Evolutionary conservation across 2,888 invertebrate genomes (phyloP).

Genomic region (Caenorhabditis imperialis): DNA sequence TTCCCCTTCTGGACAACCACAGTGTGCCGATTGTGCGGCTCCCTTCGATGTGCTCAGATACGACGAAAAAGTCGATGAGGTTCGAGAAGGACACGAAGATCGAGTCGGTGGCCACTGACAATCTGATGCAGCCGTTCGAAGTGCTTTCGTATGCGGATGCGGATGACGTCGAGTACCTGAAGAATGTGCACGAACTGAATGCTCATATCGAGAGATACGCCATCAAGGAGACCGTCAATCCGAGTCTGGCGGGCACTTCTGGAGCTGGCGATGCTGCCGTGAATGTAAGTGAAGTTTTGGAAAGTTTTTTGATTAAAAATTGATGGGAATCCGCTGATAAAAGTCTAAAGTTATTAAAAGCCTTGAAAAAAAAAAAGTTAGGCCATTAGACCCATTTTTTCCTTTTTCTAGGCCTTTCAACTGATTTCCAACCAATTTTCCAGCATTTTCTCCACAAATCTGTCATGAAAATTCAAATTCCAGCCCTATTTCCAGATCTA

Average conservation of each 20-base stretch:
- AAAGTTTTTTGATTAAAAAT: too few relatives aligned
- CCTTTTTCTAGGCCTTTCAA: too few relatives aligned
- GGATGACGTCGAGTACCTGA: conserved; percentile 59
- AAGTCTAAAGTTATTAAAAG: too few relatives aligned
- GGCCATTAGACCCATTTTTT: too few relatives aligned
- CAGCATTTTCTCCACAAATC: too few relatives aligned
- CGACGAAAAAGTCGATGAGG: conserved; percentile 33
- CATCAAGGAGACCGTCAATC: conserved; percentile 38
- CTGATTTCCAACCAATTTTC: too few relatives aligned
- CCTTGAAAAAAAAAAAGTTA: too few relatives aligned
- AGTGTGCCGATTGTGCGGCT: conserved; percentile 59
- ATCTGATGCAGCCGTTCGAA: conserved; percentile 50
- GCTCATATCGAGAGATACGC: conserved; percentile 61
- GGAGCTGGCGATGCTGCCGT: background rate
- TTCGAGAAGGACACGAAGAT: conserved; percentile 37
- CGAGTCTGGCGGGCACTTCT: conserved; percentile 26
- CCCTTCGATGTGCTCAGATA: conserved; percentile 55
- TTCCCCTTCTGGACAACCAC: conserved; percentile 41
- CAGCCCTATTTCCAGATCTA: conserved; percentile 13
- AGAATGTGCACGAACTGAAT: conserved; percentile 62
- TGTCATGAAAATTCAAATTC: background rate
- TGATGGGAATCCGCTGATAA: too few relatives aligned
- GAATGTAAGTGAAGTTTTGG: too few relatives aligned
- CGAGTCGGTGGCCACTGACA: conserved; percentile 7
- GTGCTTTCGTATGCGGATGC: conserved; percentile 55